Evolutionary conservation across 2,113 vertebrate genomes (phyloP).

Genomic region (Chelonoidis abingdonii): DNA sequence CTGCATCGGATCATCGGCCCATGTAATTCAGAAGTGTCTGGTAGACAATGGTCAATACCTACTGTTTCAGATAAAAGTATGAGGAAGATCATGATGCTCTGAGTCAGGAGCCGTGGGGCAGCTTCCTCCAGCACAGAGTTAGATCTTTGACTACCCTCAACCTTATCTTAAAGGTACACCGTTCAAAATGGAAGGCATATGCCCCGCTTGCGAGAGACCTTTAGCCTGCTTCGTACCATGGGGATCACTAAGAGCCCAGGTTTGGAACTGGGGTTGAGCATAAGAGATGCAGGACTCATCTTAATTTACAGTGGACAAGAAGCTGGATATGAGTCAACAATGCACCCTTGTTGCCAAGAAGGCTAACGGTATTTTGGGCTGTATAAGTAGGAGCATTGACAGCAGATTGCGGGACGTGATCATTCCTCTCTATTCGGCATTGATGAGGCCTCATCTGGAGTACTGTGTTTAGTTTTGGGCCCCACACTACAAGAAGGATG

Average conservation of each 20-base stretch:
- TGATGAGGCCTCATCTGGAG: too few species aligned
- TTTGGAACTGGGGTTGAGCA: background rate
- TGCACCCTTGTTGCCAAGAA: too few species aligned
- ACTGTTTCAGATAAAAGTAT: background rate
- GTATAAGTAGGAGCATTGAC: too few species aligned
- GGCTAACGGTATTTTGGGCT: too few species aligned
- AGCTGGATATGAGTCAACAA: too few species aligned
- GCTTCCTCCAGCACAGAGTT: background rate
- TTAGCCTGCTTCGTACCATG: background rate
- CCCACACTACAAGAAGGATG: too few species aligned
- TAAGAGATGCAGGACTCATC: background rate
- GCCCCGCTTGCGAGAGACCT: background rate
- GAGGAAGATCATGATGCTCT: background rate
- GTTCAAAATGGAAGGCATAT: background rate
- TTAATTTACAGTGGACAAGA: too few species aligned
- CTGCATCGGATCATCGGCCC: background rate
- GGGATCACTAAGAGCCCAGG: background rate
- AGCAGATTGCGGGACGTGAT: too few species aligned
- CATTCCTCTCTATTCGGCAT: too few species aligned
- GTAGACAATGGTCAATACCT: background rate
- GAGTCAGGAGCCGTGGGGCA: background rate
- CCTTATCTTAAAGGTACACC: background rate
- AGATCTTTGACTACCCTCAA: background rate
- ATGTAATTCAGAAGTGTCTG: background rate
- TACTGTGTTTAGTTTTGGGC: too few species aligned